A percentile compares a stretch with the other conserved stretches of the same genome.
These are phyloP conservation scores for Anarrhichthys ocellatus DNA, from an alignment of 2,113 vertebrate species.

Conservation along the genomic window DNA sequence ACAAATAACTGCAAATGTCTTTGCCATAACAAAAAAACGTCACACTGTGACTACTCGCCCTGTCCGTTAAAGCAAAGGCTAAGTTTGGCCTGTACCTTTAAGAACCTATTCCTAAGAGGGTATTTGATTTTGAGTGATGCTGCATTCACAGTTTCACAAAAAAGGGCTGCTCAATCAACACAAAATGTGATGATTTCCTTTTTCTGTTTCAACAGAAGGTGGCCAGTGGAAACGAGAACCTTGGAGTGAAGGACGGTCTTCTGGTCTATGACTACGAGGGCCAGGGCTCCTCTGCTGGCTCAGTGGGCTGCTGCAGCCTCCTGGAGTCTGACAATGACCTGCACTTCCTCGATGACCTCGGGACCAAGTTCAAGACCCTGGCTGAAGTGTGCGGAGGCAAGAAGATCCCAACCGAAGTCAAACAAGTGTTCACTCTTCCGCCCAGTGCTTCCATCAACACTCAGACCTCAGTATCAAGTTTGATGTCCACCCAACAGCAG, in stretches of 20 bases:
- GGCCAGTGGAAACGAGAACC: constrained; percentile 78
- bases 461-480: constrained; percentile 31
- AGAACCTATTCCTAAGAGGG: not conserved
- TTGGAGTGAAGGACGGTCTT: constrained; percentile 79
- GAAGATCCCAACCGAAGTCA: constrained; percentile 60
- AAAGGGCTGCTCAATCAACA: not conserved
- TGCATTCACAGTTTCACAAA: not conserved
- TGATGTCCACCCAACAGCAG: not conserved
- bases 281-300: constrained; percentile 83
- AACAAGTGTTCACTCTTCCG: constrained; percentile 21
- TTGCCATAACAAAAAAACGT: not conserved
- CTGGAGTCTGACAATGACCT: constrained; percentile 88
- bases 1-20: not conserved
- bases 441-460: constrained; percentile 42
- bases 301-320: constrained; percentile 88
- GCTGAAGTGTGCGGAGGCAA: constrained; percentile 90
- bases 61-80: not conserved
- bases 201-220: constrained; percentile 82
- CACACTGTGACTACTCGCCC: too few species aligned
- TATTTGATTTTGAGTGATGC: not conserved
- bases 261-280: constrained; percentile 90
- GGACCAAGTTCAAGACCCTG: constrained; percentile 88
- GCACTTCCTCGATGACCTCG: constrained; percentile 87
- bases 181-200: not conserved
- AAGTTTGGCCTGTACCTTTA: not conserved